Evolutionary conservation across 1,140 invertebrate genomes (phyloP).

Genomic region (Drosophila sucinea): DNA sequence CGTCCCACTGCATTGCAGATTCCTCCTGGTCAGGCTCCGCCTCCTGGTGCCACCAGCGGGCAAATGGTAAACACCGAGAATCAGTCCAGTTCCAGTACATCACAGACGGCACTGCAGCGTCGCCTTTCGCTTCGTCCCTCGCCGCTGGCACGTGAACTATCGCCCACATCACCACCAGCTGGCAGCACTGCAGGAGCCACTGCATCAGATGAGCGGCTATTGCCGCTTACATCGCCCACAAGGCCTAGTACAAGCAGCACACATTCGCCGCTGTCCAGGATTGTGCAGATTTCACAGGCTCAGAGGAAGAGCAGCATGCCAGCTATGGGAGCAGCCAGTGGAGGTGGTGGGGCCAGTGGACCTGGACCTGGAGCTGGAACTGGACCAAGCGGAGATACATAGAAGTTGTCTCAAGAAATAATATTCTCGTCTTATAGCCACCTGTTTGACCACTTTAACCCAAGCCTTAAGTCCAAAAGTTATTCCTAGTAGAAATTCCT

Average conservation of each 20-base stretch:
- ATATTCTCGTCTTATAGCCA: not conserved
- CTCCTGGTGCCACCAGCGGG: conserved; percentile 52
- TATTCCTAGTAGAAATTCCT: conserved; percentile 7
- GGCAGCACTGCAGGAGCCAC: not conserved
- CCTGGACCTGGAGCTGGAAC: not conserved
- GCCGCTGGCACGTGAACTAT: conserved; percentile 70
- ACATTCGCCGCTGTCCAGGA: conserved; percentile 77
- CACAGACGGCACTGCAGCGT: conserved; percentile 73
- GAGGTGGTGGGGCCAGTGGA: not conserved
- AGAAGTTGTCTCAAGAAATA: not conserved
- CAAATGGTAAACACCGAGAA: conserved; percentile 24
- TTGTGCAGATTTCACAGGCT: conserved; percentile 80
- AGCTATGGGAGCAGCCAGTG: not conserved
- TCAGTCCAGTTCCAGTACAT: conserved; percentile 12
- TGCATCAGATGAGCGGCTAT: conserved; percentile 50
- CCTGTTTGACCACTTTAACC: not conserved
- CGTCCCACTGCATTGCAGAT: conserved; percentile 78
- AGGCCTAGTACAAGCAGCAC: conserved; percentile 77
- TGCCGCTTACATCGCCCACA: conserved; percentile 46
- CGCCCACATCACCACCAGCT: conserved; percentile 44
- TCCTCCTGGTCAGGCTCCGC: conserved; percentile 77
- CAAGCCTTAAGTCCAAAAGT: conserved; percentile 7
- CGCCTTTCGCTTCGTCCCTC: conserved; percentile 79
- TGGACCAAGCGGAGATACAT: not conserved
- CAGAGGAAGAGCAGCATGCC: conserved; percentile 81